Evolutionary conservation across 2,888 invertebrate species (phyloP), one percentile per base, ranked within the genome.

Genomic region (Loripinus fragilis): DNA sequence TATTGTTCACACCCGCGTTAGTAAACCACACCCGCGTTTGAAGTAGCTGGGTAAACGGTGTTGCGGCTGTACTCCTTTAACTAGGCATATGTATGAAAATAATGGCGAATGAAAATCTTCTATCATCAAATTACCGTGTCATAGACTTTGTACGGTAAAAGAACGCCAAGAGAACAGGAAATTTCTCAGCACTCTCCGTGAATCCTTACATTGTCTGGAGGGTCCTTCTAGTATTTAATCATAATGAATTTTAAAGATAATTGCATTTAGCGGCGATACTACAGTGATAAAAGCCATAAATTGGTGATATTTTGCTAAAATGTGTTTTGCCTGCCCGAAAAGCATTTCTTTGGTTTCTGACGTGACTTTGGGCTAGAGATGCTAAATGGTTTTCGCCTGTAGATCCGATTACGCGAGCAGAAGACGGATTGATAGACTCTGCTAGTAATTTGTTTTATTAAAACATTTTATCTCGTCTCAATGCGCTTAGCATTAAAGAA

Each of bases 281-380:
- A 41, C 67, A 28, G 28, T 67, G 67, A 67, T 67, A 68, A 81
- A 69, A 45, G 69, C 52, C 78, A 78, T 78, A 74, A 78, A 75
- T 75, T 75, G 75, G 70, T 75, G 74, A 77, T 76, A 76, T 71
- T 74, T 65, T 65, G 42, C 67, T 74, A 71, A 81, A 81, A 81
- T 81, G 81, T 78, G 78, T 78, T 78, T 81, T 78, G 81, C 78
- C 73, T 69, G 78, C 65, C 70, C 64, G 55, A 64, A 67, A 55
- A 45, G 72, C 50, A 69, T 38, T 73, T 45, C 52, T 78, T 70
- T 42, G 81, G 81, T 78, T 78, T 81, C 81, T 64, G 73, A 76
- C 71, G 71, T 70, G 30, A 41, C 78, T 75, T 55, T 50, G 64
- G 77, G 81, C 74, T 72, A 75, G 73, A 75, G 67, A 67, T 45